Percentiles rank a stretch among this genome's conserved stretches.
phyloP scores from a whole-genome alignment of 1,140 invertebrate species.

The Drosophila parvula region DNA sequence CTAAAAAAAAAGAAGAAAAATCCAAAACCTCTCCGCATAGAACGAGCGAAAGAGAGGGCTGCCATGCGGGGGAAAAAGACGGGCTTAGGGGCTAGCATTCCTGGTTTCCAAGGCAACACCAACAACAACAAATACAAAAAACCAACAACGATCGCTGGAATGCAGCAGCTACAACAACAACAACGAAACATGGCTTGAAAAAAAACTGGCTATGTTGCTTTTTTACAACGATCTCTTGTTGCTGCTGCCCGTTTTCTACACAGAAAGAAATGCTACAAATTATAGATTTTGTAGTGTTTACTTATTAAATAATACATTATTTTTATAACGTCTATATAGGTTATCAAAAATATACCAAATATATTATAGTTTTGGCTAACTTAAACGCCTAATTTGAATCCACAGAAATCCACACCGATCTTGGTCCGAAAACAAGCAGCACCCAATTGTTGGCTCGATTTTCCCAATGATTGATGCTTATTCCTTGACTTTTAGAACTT shows the following conservation, averaged over 20 bases:
- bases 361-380: neutral
- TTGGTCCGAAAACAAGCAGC: neutral
- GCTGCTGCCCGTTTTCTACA: constrained; percentile 26
- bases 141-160: constrained; percentile 55
- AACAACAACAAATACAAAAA: neutral
- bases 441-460: neutral
- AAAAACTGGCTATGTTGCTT: constrained; percentile 77
- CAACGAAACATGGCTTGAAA: constrained; percentile 28
- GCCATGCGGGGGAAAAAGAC: neutral
- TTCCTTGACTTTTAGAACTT: constrained; percentile 1
- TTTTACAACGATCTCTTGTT: constrained; percentile 60
- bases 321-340: neutral
- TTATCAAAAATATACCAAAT: neutral
- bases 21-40: constrained; percentile 22
- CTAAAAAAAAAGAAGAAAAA: constrained; percentile 35
- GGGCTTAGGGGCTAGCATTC: constrained; percentile 33
- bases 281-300: too few relatives aligned
- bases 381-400: too few relatives aligned
- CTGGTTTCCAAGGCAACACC: constrained; percentile 48
- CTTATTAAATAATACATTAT: too few relatives aligned
- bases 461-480: neutral
- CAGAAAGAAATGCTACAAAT: constrained; percentile 24
- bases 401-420: neutral
- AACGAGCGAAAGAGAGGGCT: constrained; percentile 27
- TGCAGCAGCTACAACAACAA: constrained; percentile 59